phyloP scores from a whole-genome alignment of 2,113 vertebrate species.

The Leptobrachium leishanense region DNA sequence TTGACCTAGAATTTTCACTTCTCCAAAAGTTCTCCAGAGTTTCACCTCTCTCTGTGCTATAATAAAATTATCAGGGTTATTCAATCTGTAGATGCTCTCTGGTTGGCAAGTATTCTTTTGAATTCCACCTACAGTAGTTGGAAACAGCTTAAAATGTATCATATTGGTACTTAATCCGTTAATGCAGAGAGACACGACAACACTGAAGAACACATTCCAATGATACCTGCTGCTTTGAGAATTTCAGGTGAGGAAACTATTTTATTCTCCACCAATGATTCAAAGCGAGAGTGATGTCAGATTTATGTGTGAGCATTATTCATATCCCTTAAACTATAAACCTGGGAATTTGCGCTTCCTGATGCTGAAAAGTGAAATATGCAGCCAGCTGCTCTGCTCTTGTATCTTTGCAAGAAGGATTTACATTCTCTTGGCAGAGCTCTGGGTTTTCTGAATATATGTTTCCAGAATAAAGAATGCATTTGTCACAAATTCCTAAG shows the following conservation, averaged over 20 bases:
- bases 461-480: constrained; percentile 18
- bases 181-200: no score
- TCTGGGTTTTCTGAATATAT: constrained; percentile 26
- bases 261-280: neutral
- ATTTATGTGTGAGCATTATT: constrained; percentile 39
- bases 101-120: no score
- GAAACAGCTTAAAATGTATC: no score
- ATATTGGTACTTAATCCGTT: no score
- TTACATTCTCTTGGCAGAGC: constrained; percentile 20
- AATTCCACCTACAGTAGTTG: no score
- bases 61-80: no score
- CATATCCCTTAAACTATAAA: constrained; percentile 26
- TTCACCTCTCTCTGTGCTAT: no score
- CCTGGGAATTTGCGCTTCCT: constrained; percentile 27
- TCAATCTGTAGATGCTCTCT: no score
- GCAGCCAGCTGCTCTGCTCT: constrained; percentile 36
- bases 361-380: constrained; percentile 31
- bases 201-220: neutral
- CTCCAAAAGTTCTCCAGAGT: no score
- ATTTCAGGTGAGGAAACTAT: constrained; percentile 29
- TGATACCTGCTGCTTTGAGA: neutral
- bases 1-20: no score
- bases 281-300: neutral
- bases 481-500: neutral
- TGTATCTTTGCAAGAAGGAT: constrained; percentile 31